These are phyloP conservation scores for Philereme vetulata DNA, from an alignment of 2,888 invertebrate species.

Conservation along the genomic window DNA sequence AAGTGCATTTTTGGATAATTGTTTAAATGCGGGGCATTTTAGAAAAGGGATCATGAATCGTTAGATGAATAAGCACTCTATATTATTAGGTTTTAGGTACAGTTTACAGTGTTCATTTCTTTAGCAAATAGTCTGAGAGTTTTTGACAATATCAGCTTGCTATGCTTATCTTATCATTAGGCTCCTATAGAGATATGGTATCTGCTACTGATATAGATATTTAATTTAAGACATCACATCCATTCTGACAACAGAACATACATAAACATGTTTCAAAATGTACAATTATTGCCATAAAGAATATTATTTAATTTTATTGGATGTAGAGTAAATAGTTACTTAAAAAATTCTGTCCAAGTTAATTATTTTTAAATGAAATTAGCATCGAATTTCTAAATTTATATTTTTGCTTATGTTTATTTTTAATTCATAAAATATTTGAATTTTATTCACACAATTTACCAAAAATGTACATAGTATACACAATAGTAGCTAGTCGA, in stretches of 20 bases:
- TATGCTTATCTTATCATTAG: constrained; percentile 60
- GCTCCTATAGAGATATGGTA: constrained; percentile 64
- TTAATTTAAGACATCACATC: constrained; percentile 56
- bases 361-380: constrained; percentile 25
- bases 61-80: constrained; percentile 31
- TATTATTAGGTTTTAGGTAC: constrained; percentile 28
- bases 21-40: constrained; percentile 12
- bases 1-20: constrained; percentile 20
- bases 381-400: constrained; percentile 28
- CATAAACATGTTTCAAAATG: constrained; percentile 36
- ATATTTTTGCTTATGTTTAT: constrained; percentile 26
- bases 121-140: constrained; percentile 47
- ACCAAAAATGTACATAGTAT: constrained; percentile 72
- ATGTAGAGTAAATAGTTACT: constrained; percentile 51
- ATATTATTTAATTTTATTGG: constrained; percentile 29
- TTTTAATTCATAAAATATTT: constrained; percentile 26
- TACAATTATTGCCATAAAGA: constrained; percentile 58
- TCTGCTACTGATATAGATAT: constrained; percentile 64
- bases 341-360: constrained; percentile 62
- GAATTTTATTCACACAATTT: constrained; percentile 42
- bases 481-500: constrained; percentile 61
- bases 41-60: constrained; percentile 25
- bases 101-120: constrained; percentile 32
- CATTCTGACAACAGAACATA: constrained; percentile 11
- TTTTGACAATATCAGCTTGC: constrained; percentile 50